These are phyloP conservation scores for Xestia sexstrigata DNA, from an alignment of 2,888 invertebrate species.

Conservation along the genomic window DNA sequence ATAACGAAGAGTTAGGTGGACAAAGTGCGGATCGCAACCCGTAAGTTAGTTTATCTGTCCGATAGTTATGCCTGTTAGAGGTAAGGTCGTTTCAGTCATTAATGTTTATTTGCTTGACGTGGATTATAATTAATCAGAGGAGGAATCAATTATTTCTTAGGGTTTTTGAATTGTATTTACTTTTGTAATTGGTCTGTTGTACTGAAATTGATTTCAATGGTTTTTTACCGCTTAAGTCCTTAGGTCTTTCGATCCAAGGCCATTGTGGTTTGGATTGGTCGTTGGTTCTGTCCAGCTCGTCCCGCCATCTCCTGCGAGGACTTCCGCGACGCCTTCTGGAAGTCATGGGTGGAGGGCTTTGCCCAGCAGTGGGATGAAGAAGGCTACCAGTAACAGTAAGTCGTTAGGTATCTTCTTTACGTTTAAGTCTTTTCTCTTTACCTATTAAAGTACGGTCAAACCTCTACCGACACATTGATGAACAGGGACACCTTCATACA, in stretches of 20 bases:
- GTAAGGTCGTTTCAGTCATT: constrained; percentile 19
- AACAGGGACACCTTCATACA: neutral
- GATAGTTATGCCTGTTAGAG: constrained; percentile 29
- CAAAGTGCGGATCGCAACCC: constrained; percentile 10
- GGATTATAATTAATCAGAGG: constrained; percentile 26
- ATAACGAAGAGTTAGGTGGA: constrained; percentile 61
- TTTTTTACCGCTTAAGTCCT: neutral
- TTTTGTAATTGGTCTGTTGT: neutral
- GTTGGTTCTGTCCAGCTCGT: no score
- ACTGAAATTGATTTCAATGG: constrained; percentile 21
- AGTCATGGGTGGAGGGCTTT: no score
- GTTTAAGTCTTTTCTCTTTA: neutral
- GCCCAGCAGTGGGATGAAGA: no score
- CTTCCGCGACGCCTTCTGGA: no score
- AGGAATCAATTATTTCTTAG: constrained; percentile 18
- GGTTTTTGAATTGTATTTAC: constrained; percentile 3
- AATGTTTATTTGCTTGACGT: constrained; percentile 32
- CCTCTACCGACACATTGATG: neutral
- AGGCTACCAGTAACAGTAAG: neutral
- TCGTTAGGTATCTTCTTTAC: neutral
- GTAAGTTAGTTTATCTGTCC: constrained; percentile 21
- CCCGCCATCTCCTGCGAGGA: no score
- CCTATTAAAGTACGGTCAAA: neutral
- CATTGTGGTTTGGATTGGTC: no score
- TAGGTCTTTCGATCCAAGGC: neutral